These are phyloP conservation scores for Umimayanthus chanpuru DNA, from an alignment of 92 coral and sea anemone species.

Conservation along the genomic window DNA sequence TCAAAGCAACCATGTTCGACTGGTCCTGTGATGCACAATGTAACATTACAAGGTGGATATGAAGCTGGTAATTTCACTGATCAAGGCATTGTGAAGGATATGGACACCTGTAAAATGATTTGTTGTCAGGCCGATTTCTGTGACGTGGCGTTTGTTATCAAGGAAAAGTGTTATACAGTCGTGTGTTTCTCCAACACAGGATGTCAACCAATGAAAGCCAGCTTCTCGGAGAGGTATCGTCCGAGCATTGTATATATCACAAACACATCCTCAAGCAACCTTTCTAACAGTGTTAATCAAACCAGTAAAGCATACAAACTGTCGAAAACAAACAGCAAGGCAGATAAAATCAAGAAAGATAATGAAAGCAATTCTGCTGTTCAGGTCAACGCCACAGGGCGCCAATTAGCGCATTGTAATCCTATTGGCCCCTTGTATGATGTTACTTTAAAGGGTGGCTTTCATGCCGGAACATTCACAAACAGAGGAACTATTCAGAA, in stretches of 20 bases:
- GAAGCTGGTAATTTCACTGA: slow-evolving; percentile 75
- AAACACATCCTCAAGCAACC: background rate
- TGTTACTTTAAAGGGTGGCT: slow-evolving; percentile 81
- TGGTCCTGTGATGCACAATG: slow-evolving; percentile 63
- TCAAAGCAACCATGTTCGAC: slow-evolving; percentile 49
- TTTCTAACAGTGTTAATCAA: background rate
- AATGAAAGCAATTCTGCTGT: background rate
- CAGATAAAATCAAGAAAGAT: background rate
- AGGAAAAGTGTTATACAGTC: slow-evolving; percentile 78
- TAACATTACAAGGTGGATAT: slow-evolving; percentile 80
- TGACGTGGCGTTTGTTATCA: slow-evolving; percentile 83
- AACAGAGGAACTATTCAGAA: slow-evolving; percentile 66
- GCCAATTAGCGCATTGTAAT: slow-evolving; percentile 21
- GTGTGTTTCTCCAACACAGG: slow-evolving; percentile 56
- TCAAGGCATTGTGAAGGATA: slow-evolving; percentile 73
- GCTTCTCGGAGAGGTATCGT: slow-evolving; percentile 18
- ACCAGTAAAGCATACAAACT: background rate
- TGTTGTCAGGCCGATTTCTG: slow-evolving; percentile 90
- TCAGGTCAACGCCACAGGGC: background rate
- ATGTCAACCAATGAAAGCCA: slow-evolving; percentile 44
- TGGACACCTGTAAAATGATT: slow-evolving; percentile 74
- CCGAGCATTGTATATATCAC: slow-evolving; percentile 17
- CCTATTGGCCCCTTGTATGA: slow-evolving; percentile 45
- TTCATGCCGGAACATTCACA: slow-evolving; percentile 73
- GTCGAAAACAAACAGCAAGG: background rate